Percentiles rank a stretch among this genome's conserved stretches.
Evolutionary conservation across 2,888 invertebrate species (phyloP).

Genomic region (Serripes groenlandicus): DNA sequence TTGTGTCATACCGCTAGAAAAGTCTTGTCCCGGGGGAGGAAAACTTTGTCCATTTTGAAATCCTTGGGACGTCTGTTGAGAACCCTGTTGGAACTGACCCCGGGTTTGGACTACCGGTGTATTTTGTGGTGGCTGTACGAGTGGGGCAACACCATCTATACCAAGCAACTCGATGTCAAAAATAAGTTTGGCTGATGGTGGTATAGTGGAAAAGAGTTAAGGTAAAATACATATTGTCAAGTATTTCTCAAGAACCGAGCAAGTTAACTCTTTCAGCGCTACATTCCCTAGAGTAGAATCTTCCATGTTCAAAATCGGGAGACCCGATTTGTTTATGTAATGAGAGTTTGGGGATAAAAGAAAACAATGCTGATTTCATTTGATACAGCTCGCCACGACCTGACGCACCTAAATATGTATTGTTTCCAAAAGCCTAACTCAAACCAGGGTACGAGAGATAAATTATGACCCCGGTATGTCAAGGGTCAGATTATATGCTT

Average conservation of each 20-base stretch:
- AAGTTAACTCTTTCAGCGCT: not conserved
- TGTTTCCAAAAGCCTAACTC: no score
- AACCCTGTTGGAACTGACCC: not conserved
- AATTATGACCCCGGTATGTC: not conserved
- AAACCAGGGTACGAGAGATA: not conserved
- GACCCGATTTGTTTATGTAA: no score
- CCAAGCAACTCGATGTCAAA: conserved; percentile 59
- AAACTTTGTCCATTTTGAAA: no score
- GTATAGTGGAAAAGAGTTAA: conserved; percentile 55
- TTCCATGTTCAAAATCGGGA: not conserved
- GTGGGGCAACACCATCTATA: conserved; percentile 34
- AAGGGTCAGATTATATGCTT: not conserved
- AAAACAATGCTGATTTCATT: no score
- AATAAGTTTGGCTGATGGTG: conserved; percentile 42
- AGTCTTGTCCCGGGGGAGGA: not conserved
- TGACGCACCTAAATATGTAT: not conserved
- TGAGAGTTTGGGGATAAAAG: no score
- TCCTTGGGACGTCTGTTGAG: no score
- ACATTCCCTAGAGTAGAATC: not conserved
- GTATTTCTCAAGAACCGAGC: not conserved
- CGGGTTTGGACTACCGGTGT: not conserved
- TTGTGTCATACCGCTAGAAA: not conserved
- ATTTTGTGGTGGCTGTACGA: not conserved
- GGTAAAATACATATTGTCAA: conserved; percentile 8
- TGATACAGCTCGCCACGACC: not conserved